A percentile compares a stretch with the other conserved stretches of the same genome.
phyloP scores from a whole-genome alignment of 2,888 invertebrate genomes.

The Flabesymbios commensalis region DNA sequence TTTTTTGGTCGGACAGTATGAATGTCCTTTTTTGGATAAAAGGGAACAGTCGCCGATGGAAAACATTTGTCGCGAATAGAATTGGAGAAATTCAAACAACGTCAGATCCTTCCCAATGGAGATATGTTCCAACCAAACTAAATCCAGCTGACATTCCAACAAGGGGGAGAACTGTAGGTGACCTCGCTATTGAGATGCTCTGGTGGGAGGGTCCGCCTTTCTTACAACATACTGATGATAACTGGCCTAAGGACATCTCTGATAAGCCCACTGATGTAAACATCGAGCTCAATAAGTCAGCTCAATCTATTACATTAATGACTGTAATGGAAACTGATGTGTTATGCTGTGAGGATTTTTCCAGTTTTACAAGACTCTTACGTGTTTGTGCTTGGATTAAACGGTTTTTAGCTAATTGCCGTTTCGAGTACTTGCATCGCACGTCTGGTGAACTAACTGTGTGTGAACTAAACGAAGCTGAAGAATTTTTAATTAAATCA shows the following conservation, averaged over 20 bases:
- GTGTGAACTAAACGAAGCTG: neutral
- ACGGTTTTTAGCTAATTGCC: neutral
- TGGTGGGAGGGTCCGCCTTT: too few relatives aligned
- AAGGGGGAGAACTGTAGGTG: too few relatives aligned
- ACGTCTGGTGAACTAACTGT: neutral
- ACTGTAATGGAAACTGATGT: too few relatives aligned
- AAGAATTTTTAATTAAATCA: neutral
- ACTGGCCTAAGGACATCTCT: too few relatives aligned
- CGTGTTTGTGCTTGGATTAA: neutral
- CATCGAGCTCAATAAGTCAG: too few relatives aligned
- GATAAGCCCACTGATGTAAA: too few relatives aligned
- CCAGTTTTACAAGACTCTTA: neutral
- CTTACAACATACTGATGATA: too few relatives aligned
- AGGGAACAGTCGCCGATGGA: conserved; percentile 19
- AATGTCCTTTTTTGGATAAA: conserved; percentile 30
- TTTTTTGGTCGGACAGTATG: conserved; percentile 7
- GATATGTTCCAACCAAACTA: conserved; percentile 10
- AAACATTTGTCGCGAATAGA: conserved; percentile 33
- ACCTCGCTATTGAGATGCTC: too few relatives aligned
- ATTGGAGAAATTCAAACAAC: conserved; percentile 29
- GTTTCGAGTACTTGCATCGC: neutral
- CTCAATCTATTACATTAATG: too few relatives aligned
- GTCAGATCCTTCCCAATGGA: conserved; percentile 3
- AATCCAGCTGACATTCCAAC: conserved; percentile 19
- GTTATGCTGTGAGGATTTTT: too few relatives aligned